These are phyloP conservation scores for Enteromius mattozi DNA, from an alignment of 2,797 vertebrate species.

Conservation along the genomic window DNA sequence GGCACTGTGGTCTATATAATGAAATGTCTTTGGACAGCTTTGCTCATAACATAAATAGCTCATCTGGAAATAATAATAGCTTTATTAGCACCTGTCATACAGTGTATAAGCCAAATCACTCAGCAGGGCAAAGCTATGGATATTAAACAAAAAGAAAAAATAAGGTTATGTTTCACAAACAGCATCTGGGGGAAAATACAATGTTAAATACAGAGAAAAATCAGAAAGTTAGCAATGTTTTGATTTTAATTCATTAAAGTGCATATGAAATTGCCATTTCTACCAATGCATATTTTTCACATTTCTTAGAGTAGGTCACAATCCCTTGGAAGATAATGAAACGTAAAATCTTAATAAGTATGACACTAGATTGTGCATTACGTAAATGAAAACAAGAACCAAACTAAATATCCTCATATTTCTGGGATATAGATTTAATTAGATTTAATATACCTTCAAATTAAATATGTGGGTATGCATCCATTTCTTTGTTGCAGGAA, in stretches of 20 bases:
- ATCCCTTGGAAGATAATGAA: neutral
- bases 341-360: neutral
- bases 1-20: constrained; percentile 15
- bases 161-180: neutral
- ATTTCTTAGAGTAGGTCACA: neutral
- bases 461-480: neutral
- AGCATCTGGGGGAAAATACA: neutral
- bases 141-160: neutral
- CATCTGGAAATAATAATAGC: constrained; percentile 31
- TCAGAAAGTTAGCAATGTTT: neutral
- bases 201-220: neutral
- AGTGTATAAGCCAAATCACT: constrained; percentile 34
- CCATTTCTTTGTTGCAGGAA: neutral
- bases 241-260: constrained; percentile 27
- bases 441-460: constrained; percentile 11
- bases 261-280: constrained; percentile 23
- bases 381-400: neutral
- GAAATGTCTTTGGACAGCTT: constrained; percentile 4
- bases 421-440: neutral
- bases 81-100: constrained; percentile 47
- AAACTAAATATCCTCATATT: neutral
- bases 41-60: constrained; percentile 5
- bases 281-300: neutral
- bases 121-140: constrained; percentile 14
- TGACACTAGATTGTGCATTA: neutral